A percentile compares a stretch with the other conserved stretches of the same genome.
Conservation (phyloP, 2,113 vertebrate genomes). For the Zeus faber region DNA sequence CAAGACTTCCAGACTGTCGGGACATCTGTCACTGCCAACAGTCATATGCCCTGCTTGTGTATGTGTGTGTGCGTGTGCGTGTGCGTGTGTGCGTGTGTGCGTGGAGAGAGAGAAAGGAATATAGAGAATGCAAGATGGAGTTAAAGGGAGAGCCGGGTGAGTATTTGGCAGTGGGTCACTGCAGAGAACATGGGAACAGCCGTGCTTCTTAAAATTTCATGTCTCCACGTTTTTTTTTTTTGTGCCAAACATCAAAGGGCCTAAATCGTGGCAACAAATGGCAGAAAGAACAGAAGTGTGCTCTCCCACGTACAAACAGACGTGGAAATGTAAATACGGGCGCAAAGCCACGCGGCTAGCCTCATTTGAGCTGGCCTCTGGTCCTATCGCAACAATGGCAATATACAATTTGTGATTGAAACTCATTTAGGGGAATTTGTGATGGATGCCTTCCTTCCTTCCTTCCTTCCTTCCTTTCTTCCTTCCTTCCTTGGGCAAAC, state of each 20-base stretch:
- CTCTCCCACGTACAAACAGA: no score
- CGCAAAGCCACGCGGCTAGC: no score
- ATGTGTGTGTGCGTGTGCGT: slow-evolving; percentile 24
- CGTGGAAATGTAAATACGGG: no score
- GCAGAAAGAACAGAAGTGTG: slow-evolving; percentile 4
- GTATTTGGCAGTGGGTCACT: slow-evolving; percentile 54
- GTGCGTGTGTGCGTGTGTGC: slow-evolving; percentile 19
- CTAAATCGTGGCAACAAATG: neutral
- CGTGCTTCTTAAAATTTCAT: slow-evolving; percentile 65
- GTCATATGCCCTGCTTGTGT: slow-evolving; percentile 59
- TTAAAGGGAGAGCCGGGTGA: slow-evolving; percentile 26
- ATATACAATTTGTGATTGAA: no score
- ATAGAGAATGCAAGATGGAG: no score
- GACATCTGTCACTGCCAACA: slow-evolving; percentile 76
- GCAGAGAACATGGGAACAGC: slow-evolving; percentile 55
- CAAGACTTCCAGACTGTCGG: slow-evolving; percentile 72
- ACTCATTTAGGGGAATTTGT: no score
- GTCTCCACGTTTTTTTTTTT: slow-evolving; percentile 23
- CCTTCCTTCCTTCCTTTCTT: no score
- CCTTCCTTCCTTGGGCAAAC: no score
- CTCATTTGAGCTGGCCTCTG: no score
- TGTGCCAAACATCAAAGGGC: slow-evolving; percentile 29
- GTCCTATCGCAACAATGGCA: no score
- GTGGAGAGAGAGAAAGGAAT: neutral
- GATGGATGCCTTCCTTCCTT: no score